Percentiles rank a stretch among this genome's conserved stretches.
phyloP scores from a whole-genome alignment of 2,888 invertebrate species.

The Geophilus truncorum region DNA sequence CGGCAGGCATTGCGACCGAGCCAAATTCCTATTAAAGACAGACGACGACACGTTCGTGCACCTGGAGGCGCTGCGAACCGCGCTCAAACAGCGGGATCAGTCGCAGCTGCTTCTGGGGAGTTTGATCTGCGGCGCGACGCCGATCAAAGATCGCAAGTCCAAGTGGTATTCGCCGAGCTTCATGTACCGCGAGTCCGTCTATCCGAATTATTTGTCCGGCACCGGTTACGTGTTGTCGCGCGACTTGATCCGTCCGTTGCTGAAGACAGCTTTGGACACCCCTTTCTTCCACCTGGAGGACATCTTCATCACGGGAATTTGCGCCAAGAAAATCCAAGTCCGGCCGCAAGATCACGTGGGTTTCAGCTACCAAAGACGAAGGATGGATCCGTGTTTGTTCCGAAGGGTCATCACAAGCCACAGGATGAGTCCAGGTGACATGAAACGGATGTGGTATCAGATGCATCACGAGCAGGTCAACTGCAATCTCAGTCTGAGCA shows the following conservation, averaged over 20 bases:
- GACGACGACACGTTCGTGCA: slow-evolving; percentile 85
- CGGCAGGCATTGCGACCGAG: slow-evolving; percentile 59
- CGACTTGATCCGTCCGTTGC: slow-evolving; percentile 61
- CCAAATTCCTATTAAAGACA: slow-evolving; percentile 67
- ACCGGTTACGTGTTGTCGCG: slow-evolving; percentile 71
- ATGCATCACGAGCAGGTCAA: neutral
- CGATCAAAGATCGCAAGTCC: slow-evolving; percentile 64
- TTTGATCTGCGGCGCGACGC: slow-evolving; percentile 71
- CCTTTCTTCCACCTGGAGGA: slow-evolving; percentile 61
- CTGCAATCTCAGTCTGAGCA: neutral
- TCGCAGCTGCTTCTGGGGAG: slow-evolving; percentile 63
- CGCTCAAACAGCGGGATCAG: slow-evolving; percentile 38
- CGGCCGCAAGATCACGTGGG: slow-evolving; percentile 60
- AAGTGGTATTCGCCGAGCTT: slow-evolving; percentile 81
- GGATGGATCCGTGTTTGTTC: slow-evolving; percentile 52
- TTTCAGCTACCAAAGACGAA: slow-evolving; percentile 58
- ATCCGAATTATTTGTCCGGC: slow-evolving; percentile 76
- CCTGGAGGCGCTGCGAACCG: slow-evolving; percentile 59
- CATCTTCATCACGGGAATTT: slow-evolving; percentile 56
- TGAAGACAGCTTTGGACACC: slow-evolving; percentile 61
- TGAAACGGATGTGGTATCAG: slow-evolving; percentile 41
- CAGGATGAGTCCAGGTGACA: slow-evolving; percentile 41
- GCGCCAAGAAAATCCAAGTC: slow-evolving; percentile 58
- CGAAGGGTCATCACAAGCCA: slow-evolving; percentile 42
- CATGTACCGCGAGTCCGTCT: slow-evolving; percentile 65